Evolutionary conservation across 92 coral and sea anemone genomes (phyloP).

Genomic region (Muricea muricata): DNA sequence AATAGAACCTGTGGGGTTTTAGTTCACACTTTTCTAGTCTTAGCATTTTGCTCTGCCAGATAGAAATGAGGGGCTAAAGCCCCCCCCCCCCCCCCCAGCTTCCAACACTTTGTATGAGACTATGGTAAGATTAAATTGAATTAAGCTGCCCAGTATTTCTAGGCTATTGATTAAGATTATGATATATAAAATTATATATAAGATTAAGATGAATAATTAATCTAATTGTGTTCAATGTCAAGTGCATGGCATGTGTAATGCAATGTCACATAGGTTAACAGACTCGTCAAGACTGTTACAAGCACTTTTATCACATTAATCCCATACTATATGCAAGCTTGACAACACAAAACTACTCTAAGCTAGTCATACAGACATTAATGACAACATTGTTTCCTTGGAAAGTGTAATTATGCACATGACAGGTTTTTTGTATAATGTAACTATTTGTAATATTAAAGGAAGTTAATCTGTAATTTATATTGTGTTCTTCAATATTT

Average conservation of each 20-base stretch:
- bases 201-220: neutral
- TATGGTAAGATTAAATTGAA: neutral
- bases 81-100: too few species aligned
- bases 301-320: neutral
- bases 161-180: neutral
- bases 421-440: neutral
- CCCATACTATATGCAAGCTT: neutral
- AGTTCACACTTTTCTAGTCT: too few species aligned
- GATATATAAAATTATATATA: too few species aligned
- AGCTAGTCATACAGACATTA: neutral
- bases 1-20: too few species aligned
- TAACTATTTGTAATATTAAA: neutral
- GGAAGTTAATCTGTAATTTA: neutral
- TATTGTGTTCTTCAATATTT: neutral
- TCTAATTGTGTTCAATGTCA: neutral
- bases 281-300: too few species aligned
- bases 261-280: too few species aligned
- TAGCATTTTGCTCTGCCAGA: too few species aligned
- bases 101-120: too few species aligned
- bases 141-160: neutral
- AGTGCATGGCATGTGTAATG: too few species aligned
- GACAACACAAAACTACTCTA: neutral
- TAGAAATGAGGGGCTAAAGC: too few species aligned
- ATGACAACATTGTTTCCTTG: too few species aligned
- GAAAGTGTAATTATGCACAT: neutral